These are phyloP conservation scores for Sapajus apella DNA, from an alignment of 2,113 vertebrate species.

Conservation along the genomic window DNA sequence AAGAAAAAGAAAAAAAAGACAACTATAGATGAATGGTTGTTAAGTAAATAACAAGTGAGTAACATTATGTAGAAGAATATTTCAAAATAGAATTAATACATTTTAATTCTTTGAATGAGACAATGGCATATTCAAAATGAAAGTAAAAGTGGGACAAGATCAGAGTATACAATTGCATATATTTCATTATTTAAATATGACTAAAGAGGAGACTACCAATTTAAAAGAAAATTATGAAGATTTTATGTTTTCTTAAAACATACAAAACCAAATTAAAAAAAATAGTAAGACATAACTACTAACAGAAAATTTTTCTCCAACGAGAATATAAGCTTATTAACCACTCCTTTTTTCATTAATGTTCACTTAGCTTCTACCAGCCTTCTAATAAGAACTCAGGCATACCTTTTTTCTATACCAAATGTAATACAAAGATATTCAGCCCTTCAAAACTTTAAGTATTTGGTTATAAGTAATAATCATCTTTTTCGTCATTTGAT, in stretches of 20 bases:
- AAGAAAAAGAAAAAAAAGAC: background rate
- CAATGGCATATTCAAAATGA: constrained; percentile 48
- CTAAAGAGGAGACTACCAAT: background rate
- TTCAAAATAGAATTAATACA: background rate
- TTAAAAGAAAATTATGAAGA: constrained; percentile 13
- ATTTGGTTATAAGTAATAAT: constrained; percentile 6
- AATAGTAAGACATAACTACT: background rate
- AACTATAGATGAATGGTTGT: background rate
- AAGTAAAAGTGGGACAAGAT: constrained; percentile 26
- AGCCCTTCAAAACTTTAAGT: background rate
- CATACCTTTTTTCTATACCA: background rate
- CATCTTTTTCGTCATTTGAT: background rate
- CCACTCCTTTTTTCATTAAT: constrained; percentile 8
- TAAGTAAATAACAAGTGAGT: constrained; percentile 25
- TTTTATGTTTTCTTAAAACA: background rate
- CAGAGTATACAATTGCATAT: background rate
- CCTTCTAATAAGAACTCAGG: constrained; percentile 30
- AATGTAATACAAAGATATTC: constrained; percentile 36
- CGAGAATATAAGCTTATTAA: constrained; percentile 12
- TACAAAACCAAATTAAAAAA: no score
- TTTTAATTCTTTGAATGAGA: background rate
- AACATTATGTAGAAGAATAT: background rate
- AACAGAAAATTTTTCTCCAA: background rate
- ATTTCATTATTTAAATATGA: constrained; percentile 44
- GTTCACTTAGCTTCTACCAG: background rate